Evolutionary conservation across 2,797 vertebrate species (phyloP).

Genomic region (Schizopygopsis malacanthus): DNA sequence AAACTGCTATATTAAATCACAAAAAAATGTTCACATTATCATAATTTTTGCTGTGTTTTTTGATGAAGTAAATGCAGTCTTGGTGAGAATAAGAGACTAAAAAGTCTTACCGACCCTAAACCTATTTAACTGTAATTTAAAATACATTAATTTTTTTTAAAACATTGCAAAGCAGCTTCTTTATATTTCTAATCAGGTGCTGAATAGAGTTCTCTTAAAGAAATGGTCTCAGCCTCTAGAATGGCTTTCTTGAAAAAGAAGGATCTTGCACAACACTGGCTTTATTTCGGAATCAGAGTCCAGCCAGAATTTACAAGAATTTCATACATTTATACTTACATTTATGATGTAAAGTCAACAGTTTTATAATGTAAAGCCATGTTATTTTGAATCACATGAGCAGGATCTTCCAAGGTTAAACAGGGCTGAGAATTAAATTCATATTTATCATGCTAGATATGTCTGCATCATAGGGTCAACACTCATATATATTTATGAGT

Average conservation of each 20-base stretch:
- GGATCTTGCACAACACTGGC: neutral
- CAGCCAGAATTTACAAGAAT: neutral
- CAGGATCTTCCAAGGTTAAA: neutral
- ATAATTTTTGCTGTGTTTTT: neutral
- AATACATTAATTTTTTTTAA: neutral
- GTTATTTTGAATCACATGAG: neutral
- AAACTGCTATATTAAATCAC: neutral
- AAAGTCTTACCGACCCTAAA: too few species aligned
- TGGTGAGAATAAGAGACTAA: neutral
- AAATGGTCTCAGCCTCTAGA: neutral
- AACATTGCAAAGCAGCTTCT: neutral
- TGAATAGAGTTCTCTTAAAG: neutral
- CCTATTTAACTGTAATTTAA: neutral
- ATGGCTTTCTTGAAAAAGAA: neutral
- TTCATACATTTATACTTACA: neutral
- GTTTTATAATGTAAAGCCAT: neutral
- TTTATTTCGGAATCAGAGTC: neutral
- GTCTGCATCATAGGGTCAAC: constrained; percentile 1
- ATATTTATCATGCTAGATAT: neutral
- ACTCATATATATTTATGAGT: constrained; percentile 22
- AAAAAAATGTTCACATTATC: neutral
- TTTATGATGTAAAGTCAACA: too few species aligned
- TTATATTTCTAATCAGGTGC: neutral
- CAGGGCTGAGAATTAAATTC: neutral
- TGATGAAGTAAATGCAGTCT: neutral